Percentiles rank a stretch among this genome's conserved stretches.
phyloP scores from a whole-genome alignment of 2,113 vertebrate species.

The Sphyrna mokarran region DNA sequence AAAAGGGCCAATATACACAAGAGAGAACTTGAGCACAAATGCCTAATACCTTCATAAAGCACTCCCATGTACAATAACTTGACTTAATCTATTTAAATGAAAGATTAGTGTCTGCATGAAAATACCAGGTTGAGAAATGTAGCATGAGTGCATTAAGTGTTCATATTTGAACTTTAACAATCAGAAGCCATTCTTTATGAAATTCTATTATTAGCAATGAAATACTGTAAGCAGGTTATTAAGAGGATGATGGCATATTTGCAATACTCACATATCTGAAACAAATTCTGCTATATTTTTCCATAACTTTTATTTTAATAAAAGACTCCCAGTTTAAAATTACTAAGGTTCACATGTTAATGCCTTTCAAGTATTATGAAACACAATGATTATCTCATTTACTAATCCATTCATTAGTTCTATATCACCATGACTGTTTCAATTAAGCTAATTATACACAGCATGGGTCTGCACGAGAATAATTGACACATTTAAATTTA shows the following conservation, averaged over 20 bases:
- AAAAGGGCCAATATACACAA: background rate
- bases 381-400: constrained; percentile 12
- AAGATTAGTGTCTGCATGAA: background rate
- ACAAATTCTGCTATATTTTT: background rate
- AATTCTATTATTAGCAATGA: background rate
- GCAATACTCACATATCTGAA: background rate
- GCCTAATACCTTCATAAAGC: background rate
- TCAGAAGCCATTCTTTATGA: background rate
- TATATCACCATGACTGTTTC: constrained; percentile 12
- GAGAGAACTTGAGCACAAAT: background rate
- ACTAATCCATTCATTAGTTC: constrained; percentile 27
- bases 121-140: background rate
- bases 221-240: background rate
- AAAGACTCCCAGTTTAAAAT: background rate
- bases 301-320: background rate
- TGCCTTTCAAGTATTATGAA: background rate
- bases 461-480: background rate
- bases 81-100: background rate
- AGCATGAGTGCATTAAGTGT: background rate
- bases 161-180: background rate
- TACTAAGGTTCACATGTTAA: background rate
- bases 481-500: constrained; percentile 27
- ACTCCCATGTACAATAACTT: background rate
- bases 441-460: constrained; percentile 33
- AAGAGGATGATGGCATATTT: background rate